Base-by-base conservation (phyloP, 37 sponge, comb jelly and placozoan species). In the Chondrosia reniformis region DNA sequence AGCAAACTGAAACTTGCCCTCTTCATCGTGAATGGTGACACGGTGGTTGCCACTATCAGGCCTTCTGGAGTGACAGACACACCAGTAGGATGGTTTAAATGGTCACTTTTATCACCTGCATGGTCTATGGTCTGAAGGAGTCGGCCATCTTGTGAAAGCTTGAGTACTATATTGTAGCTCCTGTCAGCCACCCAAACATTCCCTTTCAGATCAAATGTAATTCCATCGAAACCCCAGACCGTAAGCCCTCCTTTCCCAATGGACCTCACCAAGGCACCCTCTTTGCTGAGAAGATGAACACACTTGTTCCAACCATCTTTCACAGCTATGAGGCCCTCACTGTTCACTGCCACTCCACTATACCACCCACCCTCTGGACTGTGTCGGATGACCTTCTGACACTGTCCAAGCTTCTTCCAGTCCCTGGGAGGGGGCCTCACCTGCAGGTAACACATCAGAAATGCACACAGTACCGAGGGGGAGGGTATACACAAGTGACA, bases 201-300 rank as follows among this genome's bases (percentile, higher is more conserved):
- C 36, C 43, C 72, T 40, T 39, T 17, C 43, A 17, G 32, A 69
- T 69, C 72, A 39, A 69, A 69, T 34, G 72, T 44, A 40, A 69
- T 25, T 40, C 72, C 72, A n/a, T n/a, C n/a, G 15, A 22, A 17
- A 15, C 39, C 24, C 7, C 4, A 34, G 6, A 4, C 36, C 17
- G 44, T 44, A 69, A 69, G 42, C 1, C 0, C 22, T 19, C 72
- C 72, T 34, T 40, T 69, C 43, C 72, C 72, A 69, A 69, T 40
- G 42, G 72, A 39, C 40, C 12, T 2, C 72, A 39, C 6, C 43
- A 21, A 34, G 17, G 4, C 15, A n/a, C 72, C 72, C 24, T 69
- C 72, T 34, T 21, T 40, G 6, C 25, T 4, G 22, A 39, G n/a
- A 30, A 39, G 40, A 40, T 69, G 72, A 7, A 69, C 72, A 5